Evolutionary conservation across 2,797 vertebrate genomes (phyloP).

Genomic region (Pagetopsis macropterus): DNA sequence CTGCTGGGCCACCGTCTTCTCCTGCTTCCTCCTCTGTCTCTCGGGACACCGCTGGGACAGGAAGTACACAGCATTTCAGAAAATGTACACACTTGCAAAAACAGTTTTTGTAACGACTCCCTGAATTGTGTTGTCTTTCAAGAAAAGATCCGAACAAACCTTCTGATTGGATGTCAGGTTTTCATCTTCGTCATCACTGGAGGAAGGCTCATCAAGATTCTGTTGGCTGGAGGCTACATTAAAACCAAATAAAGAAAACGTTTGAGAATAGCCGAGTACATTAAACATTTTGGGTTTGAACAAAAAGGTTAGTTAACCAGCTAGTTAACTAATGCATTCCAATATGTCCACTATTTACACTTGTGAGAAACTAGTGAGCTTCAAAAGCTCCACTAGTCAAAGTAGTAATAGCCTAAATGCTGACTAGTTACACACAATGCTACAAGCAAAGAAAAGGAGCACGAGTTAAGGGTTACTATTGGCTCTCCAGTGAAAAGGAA

Average conservation of each 20-base stretch:
- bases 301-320: background rate
- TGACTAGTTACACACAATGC: background rate
- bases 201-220: constrained; percentile 72
- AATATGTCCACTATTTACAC: too few relatives aligned
- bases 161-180: constrained; percentile 54
- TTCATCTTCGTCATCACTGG: constrained; percentile 83
- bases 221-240: constrained; percentile 71
- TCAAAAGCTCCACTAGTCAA: too few relatives aligned
- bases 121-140: background rate
- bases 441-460: too few relatives aligned
- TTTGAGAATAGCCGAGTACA: background rate
- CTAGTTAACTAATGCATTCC: too few relatives aligned
- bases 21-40: constrained; percentile 81
- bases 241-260: background rate
- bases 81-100: background rate
- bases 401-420: too few relatives aligned
- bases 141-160: constrained; percentile 73
- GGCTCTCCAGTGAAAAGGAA: too few relatives aligned
- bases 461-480: too few relatives aligned
- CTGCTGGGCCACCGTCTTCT: constrained; percentile 85
- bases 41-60: constrained; percentile 74
- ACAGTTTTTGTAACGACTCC: background rate
- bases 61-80: constrained; percentile 5
- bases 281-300: background rate
- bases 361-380: too few relatives aligned